Base-by-base conservation (phyloP, 2,888 invertebrate genomes). In the Theodoxus fluviatilis region DNA sequence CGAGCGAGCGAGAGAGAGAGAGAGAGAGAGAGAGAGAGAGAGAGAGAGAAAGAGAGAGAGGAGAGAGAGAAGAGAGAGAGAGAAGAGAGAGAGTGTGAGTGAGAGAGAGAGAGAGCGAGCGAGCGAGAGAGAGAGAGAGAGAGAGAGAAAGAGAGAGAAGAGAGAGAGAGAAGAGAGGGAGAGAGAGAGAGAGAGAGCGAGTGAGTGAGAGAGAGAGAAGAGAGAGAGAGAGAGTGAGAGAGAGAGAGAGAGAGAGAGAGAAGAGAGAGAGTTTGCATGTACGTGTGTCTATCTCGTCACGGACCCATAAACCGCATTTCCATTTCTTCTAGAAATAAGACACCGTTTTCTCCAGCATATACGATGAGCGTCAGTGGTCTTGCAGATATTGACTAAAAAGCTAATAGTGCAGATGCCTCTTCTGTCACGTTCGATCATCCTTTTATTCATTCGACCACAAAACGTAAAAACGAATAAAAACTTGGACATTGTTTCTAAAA, bases 191-290 rank as follows among this genome's bases (percentile, higher is more conserved):
- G 9, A 7, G 18, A 12, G 9, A 12, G 9, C 43, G 18, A 7
- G 9, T 43, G 18, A 43, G 18, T 12, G 9, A 12, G 18, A 61
- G 35, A 33, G 35, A 33, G 18, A 61, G 35, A 61, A 61, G 22
- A 61, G 35, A 61, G 31, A 57, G 57, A 57, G 43, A 57, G 28
- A 25, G 3, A 57, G 57, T 31, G 25, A 57, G 57, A 57, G 28
- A 57, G 57, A 57, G 28, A 57, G 28, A 25, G 25, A 57, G 28
- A 25, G 25, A 57, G 57, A 57, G 12, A 57, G 57, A 57, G 25
- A n/a, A 57, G 57, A 57, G 25, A 28, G 43, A 18, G 9, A 7
- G 18, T 43, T 43, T 43, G 9, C 43, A 43, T 18, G 9, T 43
- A 43, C 9, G 18, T 12, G 9, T 43, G 18, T 18, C 43, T 43